Evolutionary conservation across 2,113 vertebrate species (phyloP).

Genomic region (Puntigrus tetrazona): DNA sequence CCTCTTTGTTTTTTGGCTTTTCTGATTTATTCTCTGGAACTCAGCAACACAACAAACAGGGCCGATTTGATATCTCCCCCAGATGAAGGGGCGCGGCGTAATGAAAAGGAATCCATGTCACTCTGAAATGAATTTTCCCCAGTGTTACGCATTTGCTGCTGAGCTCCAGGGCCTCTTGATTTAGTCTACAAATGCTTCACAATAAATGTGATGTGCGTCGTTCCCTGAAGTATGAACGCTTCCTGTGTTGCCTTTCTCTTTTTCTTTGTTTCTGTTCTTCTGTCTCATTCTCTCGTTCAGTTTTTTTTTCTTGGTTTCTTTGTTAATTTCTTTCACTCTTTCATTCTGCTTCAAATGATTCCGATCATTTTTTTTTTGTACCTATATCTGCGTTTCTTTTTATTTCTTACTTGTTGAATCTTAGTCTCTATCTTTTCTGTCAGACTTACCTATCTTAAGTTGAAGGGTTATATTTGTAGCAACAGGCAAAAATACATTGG

Average conservation of each 20-base stretch:
- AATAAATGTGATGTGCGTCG: slow-evolving; percentile 33
- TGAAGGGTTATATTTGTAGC: too few relatives aligned
- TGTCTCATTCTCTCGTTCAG: neutral
- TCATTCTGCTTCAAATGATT: neutral
- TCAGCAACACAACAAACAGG: slow-evolving; percentile 42
- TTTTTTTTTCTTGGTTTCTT: neutral
- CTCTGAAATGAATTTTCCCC: slow-evolving; percentile 48
- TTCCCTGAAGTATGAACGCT: slow-evolving; percentile 4
- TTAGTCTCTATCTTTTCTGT: too few relatives aligned
- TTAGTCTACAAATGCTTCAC: slow-evolving; percentile 46
- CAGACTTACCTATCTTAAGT: too few relatives aligned
- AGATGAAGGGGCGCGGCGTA: slow-evolving; percentile 63
- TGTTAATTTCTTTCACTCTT: neutral
- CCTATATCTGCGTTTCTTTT: neutral
- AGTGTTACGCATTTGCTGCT: slow-evolving; percentile 45
- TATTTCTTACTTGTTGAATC: neutral
- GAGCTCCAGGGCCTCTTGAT: slow-evolving; percentile 48
- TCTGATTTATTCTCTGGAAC: slow-evolving; percentile 65
- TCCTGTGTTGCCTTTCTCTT: neutral
- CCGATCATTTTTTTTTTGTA: neutral
- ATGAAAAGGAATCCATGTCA: slow-evolving; percentile 61
- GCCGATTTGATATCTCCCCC: slow-evolving; percentile 37
- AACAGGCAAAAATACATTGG: too few relatives aligned
- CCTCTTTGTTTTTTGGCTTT: slow-evolving; percentile 46
- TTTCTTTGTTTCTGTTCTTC: neutral